Conservation (phyloP, 2,888 invertebrate species). For the Acleris emargana region DNA sequence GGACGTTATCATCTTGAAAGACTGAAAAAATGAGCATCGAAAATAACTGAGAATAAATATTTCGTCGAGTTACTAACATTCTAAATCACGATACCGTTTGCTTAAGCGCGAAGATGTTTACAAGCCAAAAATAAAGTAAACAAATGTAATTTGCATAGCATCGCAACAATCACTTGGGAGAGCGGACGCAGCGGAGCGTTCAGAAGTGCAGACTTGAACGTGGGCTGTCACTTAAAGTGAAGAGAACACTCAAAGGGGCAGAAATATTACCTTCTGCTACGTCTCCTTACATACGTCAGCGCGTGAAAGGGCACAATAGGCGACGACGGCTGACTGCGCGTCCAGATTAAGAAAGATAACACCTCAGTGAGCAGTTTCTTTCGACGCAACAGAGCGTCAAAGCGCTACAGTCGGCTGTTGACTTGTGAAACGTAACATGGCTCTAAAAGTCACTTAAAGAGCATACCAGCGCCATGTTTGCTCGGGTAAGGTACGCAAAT, state of each 20-base stretch:
- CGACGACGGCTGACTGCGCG: slow-evolving; percentile 56
- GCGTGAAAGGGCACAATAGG: slow-evolving; percentile 65
- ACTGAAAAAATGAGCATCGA: too few relatives aligned
- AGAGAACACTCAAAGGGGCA: slow-evolving; percentile 59
- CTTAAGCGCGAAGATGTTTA: slow-evolving; percentile 3
- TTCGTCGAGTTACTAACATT: too few relatives aligned
- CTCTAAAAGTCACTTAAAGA: slow-evolving; percentile 33
- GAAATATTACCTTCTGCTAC: slow-evolving; percentile 62
- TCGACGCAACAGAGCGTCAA: slow-evolving; percentile 54
- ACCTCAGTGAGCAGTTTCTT: slow-evolving; percentile 55
- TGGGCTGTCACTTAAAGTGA: slow-evolving; percentile 44
- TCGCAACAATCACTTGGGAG: slow-evolving; percentile 53
- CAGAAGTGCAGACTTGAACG: slow-evolving; percentile 48
- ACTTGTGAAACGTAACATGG: slow-evolving; percentile 55
- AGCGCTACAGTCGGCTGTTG: slow-evolving; percentile 51
- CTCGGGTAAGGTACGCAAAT: slow-evolving; percentile 31
- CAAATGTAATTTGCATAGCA: slow-evolving; percentile 46
- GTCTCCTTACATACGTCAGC: slow-evolving; percentile 53
- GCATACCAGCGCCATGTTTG: slow-evolving; percentile 20
- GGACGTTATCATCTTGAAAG: too few relatives aligned
- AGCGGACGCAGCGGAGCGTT: slow-evolving; percentile 49
- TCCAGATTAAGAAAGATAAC: slow-evolving; percentile 76
- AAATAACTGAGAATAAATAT: too few relatives aligned
- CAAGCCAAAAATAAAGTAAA: slow-evolving; percentile 20
- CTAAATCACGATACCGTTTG: too few relatives aligned